Evolutionary conservation across 2,113 vertebrate species (phyloP).

Genomic region (Pycnonotus jocosus): DNA sequence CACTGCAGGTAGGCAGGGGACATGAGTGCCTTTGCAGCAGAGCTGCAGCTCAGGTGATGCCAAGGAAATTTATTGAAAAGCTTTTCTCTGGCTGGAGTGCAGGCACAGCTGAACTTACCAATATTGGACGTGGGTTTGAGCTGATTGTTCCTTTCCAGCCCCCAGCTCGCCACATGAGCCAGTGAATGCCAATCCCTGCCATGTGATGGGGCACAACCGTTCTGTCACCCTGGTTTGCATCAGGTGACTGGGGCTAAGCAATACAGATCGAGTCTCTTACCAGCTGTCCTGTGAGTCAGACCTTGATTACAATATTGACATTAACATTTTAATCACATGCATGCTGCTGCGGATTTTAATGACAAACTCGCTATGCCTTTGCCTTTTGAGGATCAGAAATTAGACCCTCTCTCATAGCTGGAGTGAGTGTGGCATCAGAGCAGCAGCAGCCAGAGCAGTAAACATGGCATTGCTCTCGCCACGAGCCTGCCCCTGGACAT

Average conservation of each 20-base stretch:
- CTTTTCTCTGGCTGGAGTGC: neutral
- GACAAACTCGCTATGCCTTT: neutral
- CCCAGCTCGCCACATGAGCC: neutral
- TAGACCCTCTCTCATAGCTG: neutral
- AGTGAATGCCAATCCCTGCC: neutral
- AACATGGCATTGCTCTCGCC: neutral
- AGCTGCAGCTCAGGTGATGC: neutral
- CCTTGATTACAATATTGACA: slow-evolving; percentile 61
- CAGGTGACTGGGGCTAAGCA: slow-evolving; percentile 28
- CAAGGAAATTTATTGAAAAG: neutral
- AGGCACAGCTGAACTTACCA: neutral
- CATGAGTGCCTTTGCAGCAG: neutral
- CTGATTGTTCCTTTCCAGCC: neutral
- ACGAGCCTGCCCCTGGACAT: neutral
- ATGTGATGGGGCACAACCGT: slow-evolving; percentile 1
- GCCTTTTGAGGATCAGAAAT: slow-evolving; percentile 15
- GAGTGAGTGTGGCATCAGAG: neutral
- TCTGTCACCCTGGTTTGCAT: slow-evolving; percentile 1
- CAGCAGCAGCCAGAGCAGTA: neutral
- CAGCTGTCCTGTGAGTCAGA: slow-evolving; percentile 58
- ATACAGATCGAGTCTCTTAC: slow-evolving; percentile 35
- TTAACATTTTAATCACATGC: slow-evolving; percentile 54
- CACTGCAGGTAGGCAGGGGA: neutral
- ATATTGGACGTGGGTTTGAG: accelerated
- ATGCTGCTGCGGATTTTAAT: slow-evolving; percentile 11